Percentiles rank a stretch among this genome's conserved stretches.
These are phyloP conservation scores for Geodia barretti DNA, from an alignment of 37 sponge, comb jelly and placozoan species.

Conservation along the genomic window DNA sequence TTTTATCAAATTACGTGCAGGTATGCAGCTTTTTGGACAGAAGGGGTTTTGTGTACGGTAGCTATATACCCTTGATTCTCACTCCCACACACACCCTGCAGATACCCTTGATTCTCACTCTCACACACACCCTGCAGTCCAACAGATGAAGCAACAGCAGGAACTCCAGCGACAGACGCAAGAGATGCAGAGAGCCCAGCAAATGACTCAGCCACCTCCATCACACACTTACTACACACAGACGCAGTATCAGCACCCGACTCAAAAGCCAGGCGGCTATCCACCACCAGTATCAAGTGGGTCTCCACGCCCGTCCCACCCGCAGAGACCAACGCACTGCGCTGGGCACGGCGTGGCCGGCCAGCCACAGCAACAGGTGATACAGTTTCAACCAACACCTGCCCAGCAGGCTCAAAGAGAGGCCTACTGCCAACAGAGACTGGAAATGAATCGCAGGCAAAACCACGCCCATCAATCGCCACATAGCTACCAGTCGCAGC, in stretches of 20 bases:
- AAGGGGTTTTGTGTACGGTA: background rate
- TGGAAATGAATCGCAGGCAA: background rate
- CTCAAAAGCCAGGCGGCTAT: background rate
- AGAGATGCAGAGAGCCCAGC: background rate
- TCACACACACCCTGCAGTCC: background rate
- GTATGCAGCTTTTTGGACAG: too few relatives aligned
- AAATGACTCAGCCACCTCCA: background rate
- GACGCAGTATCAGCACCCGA: background rate
- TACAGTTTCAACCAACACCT: background rate
- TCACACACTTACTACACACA: too few relatives aligned
- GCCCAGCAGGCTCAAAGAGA: background rate
- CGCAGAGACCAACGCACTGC: too few relatives aligned
- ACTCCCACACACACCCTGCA: too few relatives aligned
- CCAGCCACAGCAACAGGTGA: background rate
- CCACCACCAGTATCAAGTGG: too few relatives aligned
- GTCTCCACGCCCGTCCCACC: too few relatives aligned
- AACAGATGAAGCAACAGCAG: conserved; percentile 12
- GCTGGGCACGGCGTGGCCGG: too few relatives aligned
- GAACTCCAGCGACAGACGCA: background rate
- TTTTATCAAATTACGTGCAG: too few relatives aligned
- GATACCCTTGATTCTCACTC: too few relatives aligned
- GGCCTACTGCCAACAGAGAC: background rate
- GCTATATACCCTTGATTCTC: too few relatives aligned
- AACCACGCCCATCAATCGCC: background rate
- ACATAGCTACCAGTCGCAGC: background rate